Conservation (phyloP, 2,797 vertebrate genomes). For the Oreortyx pictus region DNA sequence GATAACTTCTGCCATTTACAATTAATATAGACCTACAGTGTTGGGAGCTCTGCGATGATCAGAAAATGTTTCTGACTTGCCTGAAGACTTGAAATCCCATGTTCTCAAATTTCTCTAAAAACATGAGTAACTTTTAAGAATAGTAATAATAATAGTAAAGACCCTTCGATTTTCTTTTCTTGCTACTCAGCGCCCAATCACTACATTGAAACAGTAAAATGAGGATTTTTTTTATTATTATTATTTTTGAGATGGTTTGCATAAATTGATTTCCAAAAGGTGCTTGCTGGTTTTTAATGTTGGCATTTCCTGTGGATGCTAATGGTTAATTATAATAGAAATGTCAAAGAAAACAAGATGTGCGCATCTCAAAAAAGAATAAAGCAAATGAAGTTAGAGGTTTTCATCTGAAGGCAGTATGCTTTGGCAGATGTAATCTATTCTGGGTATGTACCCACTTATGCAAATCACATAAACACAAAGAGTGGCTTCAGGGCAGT, state of each 20-base stretch:
- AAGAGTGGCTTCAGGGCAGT: neutral
- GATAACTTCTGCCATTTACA: neutral
- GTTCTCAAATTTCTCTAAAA: neutral
- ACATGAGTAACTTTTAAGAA: neutral
- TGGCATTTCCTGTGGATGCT: neutral
- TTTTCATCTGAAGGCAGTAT: neutral
- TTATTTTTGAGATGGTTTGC: neutral
- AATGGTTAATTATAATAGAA: neutral
- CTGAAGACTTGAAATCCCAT: neutral
- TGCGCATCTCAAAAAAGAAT: neutral
- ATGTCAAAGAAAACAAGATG: neutral
- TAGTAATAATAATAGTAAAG: neutral
- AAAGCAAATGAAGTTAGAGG: neutral
- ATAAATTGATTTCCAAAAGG: constrained; percentile 10
- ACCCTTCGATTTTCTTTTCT: neutral
- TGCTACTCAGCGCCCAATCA: neutral
- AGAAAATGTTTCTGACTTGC: neutral
- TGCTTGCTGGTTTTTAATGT: neutral
- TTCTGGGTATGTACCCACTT: neutral
- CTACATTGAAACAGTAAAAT: constrained; percentile 18
- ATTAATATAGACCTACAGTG: neutral
- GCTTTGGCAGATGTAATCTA: neutral
- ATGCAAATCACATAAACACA: neutral
- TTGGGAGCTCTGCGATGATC: neutral
- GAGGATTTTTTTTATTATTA: neutral